Evolutionary conservation across 2,888 invertebrate species (phyloP).

Genomic region (Thalpophila matura): DNA sequence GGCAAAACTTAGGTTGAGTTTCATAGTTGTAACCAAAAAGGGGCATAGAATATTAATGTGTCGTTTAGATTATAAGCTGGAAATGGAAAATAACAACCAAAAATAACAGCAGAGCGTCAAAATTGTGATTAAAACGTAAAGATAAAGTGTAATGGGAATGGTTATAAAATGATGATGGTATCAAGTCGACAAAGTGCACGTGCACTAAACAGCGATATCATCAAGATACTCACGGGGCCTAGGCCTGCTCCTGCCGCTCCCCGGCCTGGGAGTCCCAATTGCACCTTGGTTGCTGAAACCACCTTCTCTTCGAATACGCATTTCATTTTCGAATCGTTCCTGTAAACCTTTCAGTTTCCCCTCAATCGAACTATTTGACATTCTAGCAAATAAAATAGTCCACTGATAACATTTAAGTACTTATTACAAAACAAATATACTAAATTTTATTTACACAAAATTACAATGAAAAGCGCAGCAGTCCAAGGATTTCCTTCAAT

Average conservation of each 20-base stretch:
- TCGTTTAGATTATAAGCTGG: background rate
- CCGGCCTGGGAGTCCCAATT: constrained; percentile 87
- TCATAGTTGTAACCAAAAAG: constrained; percentile 8
- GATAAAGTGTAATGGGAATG: constrained; percentile 46
- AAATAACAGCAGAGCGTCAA: constrained; percentile 28
- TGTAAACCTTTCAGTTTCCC: constrained; percentile 96
- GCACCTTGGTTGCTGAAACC: constrained; percentile 90
- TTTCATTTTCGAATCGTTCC: constrained; percentile 93
- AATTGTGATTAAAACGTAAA: constrained; percentile 34
- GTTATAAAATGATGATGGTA: constrained; percentile 37
- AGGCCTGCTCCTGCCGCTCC: constrained; percentile 90
- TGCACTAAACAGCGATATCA: constrained; percentile 19
- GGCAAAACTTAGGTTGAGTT: constrained; percentile 9
- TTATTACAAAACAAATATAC: constrained; percentile 77
- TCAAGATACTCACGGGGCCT: constrained; percentile 91
- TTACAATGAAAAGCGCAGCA: constrained; percentile 83
- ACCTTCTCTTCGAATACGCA: constrained; percentile 92
- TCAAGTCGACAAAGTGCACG: constrained; percentile 11
- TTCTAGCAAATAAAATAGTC: constrained; percentile 79
- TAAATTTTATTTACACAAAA: constrained; percentile 84
- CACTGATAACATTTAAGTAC: constrained; percentile 83
- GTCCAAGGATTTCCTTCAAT: constrained; percentile 85
- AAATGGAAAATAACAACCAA: constrained; percentile 19
- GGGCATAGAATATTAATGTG: background rate
- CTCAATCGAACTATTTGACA: constrained; percentile 94